A percentile compares a stretch with the other conserved stretches of the same genome.
phyloP scores from a whole-genome alignment of 2,797 vertebrate genomes.

The Denticeps clupeoides region DNA sequence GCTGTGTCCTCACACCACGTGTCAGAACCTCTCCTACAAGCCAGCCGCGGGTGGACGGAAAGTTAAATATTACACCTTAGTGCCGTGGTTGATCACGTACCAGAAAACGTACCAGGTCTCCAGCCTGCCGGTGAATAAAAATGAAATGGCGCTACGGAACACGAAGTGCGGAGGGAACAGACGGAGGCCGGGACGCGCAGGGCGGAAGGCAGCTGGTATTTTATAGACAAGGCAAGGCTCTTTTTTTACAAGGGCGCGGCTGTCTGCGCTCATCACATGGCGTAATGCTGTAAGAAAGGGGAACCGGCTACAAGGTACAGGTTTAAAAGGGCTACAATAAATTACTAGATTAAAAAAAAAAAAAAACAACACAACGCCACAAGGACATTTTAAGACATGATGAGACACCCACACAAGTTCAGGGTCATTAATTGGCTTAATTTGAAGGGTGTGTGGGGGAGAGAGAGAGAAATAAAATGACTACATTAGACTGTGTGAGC shows the following conservation, averaged over 20 bases:
- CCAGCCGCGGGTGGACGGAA: no score
- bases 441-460: conserved; percentile 6
- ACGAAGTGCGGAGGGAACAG: neutral
- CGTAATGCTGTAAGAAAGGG: conserved; percentile 18
- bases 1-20: no score
- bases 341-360: conserved; percentile 70
- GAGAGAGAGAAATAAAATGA: no score
- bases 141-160: no score
- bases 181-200: conserved; percentile 9
- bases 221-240: conserved; percentile 33
- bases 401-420: conserved; percentile 21
- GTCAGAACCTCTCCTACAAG: no score
- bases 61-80: no score
- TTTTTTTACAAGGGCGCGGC: neutral
- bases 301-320: conserved; percentile 37
- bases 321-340: conserved; percentile 70
- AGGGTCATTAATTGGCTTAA: conserved; percentile 1
- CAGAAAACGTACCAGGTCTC: no score
- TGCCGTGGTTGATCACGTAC: no score
- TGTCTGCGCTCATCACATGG: neutral
- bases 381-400: conserved; percentile 28
- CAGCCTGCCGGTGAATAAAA: no score
- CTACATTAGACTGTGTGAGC: no score
- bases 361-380: conserved; percentile 24
- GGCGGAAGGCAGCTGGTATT: conserved; percentile 40